These are phyloP conservation scores for Lepidothrix coronata DNA, from an alignment of 2,113 vertebrate species.

Conservation along the genomic window DNA sequence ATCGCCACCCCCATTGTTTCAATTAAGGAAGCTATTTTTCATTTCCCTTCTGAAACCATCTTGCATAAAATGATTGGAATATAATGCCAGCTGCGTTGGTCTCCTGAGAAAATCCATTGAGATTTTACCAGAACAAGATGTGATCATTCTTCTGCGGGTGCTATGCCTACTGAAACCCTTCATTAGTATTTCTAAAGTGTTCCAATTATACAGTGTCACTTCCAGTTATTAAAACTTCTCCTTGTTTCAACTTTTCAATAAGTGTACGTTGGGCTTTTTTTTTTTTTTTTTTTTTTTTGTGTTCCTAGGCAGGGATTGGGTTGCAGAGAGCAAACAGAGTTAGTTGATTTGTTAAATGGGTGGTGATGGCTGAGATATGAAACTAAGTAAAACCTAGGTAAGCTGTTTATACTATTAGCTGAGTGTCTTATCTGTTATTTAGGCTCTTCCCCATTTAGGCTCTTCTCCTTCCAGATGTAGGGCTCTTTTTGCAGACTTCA, in stretches of 20 bases:
- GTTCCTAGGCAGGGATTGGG: not conserved
- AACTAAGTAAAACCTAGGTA: not conserved
- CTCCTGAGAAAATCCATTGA: conserved; percentile 5
- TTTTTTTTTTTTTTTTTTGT: not conserved
- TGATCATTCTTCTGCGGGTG: not conserved
- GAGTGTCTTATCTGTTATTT: not conserved
- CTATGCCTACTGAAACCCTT: not conserved
- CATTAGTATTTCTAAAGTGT: not conserved
- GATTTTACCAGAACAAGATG: not conserved
- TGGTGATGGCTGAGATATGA: not conserved
- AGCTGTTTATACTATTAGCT: not conserved
- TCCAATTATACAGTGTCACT: not conserved
- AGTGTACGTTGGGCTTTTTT: not conserved
- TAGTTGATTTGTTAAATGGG: not conserved
- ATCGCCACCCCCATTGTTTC: not conserved
- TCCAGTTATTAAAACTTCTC: not conserved
- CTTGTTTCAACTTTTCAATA: not conserved
- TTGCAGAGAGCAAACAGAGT: not conserved
- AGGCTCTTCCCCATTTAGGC: not conserved
- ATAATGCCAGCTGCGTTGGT: not conserved
- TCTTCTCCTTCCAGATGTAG: not conserved
- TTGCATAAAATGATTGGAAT: not conserved
- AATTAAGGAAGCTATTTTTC: not conserved
- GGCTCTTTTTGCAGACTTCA: not conserved
- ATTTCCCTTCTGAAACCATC: not conserved